Conservation (phyloP, 2,888 invertebrate species). For the Anarsia innoxiella region DNA sequence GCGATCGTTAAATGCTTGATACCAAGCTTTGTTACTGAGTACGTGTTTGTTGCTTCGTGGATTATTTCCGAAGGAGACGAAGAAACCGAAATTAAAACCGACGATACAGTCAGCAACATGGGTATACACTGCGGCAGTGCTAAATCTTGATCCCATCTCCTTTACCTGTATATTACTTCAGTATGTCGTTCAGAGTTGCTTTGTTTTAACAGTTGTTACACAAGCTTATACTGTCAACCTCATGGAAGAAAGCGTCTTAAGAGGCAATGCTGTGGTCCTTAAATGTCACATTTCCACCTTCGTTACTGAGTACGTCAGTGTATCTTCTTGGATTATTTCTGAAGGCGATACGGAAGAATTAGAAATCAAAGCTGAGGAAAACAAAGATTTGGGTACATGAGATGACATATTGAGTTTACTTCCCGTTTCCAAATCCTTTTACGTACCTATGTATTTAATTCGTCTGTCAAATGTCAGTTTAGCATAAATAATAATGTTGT, state of each 20-base stretch:
- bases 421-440: conserved; percentile 19
- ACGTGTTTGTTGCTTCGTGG: conserved; percentile 87
- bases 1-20: conserved; percentile 88
- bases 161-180: background rate
- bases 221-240: conserved; percentile 92
- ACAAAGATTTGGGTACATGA: conserved; percentile 48
- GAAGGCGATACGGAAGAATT: conserved; percentile 71
- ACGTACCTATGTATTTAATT: background rate
- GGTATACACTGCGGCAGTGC: too few relatives aligned
- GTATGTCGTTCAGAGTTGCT: too few relatives aligned
- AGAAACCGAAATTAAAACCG: conserved; percentile 49
- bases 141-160: background rate
- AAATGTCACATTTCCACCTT: conserved; percentile 96
- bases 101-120: conserved; percentile 39
- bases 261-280: conserved; percentile 91
- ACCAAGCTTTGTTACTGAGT: conserved; percentile 90
- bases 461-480: background rate
- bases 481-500: too few relatives aligned
- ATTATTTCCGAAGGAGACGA: conserved; percentile 78
- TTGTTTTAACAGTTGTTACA: conserved; percentile 84
- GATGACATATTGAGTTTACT: conserved; percentile 13
- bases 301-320: conserved; percentile 92
- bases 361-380: conserved; percentile 63
- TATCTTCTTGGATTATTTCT: conserved; percentile 90
- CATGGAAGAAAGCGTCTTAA: conserved; percentile 93